Evolutionary conservation across 2,113 vertebrate genomes (phyloP).

Genomic region (Microcebus griseorufus): DNA sequence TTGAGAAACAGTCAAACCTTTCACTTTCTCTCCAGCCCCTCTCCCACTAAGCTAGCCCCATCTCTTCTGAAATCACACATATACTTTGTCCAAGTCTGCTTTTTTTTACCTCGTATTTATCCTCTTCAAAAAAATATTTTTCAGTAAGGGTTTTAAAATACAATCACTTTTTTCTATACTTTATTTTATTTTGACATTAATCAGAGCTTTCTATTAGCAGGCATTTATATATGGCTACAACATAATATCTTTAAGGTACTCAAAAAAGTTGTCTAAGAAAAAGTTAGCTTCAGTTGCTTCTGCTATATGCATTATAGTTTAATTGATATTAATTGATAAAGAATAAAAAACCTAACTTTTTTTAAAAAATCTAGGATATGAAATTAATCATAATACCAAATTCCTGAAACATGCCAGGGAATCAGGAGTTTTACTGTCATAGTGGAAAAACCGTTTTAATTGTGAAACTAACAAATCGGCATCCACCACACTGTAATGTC

Average conservation of each 20-base stretch:
- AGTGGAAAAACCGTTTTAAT: not conserved
- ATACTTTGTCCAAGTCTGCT: not conserved
- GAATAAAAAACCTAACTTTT: not conserved
- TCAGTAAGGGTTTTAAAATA: not conserved
- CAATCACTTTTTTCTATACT: not conserved
- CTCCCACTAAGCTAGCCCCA: not conserved
- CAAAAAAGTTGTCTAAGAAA: not conserved
- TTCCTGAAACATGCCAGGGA: not conserved
- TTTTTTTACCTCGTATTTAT: not conserved
- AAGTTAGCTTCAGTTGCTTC: not conserved
- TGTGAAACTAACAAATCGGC: not conserved
- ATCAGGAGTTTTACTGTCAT: not conserved
- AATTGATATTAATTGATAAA: not conserved
- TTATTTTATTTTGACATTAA: not conserved
- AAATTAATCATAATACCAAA: slow-evolving; percentile 13
- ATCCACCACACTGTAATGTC: not conserved
- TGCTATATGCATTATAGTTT: not conserved
- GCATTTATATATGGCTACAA: not conserved
- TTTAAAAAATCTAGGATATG: not conserved
- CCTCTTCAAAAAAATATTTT: not conserved
- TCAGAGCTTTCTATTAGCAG: not conserved
- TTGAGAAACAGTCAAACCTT: slow-evolving; percentile 19
- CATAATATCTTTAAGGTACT: not conserved
- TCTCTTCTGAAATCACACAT: not conserved
- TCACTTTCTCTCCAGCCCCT: not conserved